phyloP scores from a whole-genome alignment of 1,140 invertebrate genomes.

The Lethrus apterus region DNA sequence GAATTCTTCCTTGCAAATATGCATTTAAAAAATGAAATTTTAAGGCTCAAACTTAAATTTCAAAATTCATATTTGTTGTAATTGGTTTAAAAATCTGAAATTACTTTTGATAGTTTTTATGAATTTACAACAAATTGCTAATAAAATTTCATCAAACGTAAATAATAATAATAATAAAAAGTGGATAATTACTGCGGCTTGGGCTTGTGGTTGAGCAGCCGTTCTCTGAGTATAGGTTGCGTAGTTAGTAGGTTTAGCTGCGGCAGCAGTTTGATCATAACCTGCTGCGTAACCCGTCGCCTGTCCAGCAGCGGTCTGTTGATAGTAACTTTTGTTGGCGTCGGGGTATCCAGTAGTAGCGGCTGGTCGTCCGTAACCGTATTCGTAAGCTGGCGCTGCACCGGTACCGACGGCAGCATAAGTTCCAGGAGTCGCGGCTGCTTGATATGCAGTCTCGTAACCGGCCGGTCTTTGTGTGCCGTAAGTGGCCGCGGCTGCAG shows the following conservation, averaged over 20 bases:
- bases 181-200: constrained; percentile 33
- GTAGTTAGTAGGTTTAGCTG: constrained; percentile 50
- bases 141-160: background rate
- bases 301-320: constrained; percentile 50
- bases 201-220: constrained; percentile 41
- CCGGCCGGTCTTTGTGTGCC: constrained; percentile 66
- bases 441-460: constrained; percentile 69
- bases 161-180: background rate
- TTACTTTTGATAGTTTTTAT: background rate
- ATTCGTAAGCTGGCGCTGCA: constrained; percentile 57
- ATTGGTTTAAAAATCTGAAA: background rate
- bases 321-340: constrained; percentile 58
- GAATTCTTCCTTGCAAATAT: constrained; percentile 15
- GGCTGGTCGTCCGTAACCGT: constrained; percentile 58
- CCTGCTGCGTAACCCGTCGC: constrained; percentile 55
- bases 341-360: constrained; percentile 49
- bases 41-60: background rate
- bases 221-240: constrained; percentile 45
- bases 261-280: constrained; percentile 57
- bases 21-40: background rate
- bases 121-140: background rate
- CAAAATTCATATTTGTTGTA: background rate
- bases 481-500: constrained; percentile 69
- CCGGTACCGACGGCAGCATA: constrained; percentile 56
- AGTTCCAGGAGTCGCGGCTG: constrained; percentile 55